Percentiles rank a stretch among this genome's conserved stretches.
Conservation (phyloP, 2,888 invertebrate genomes). For the Ferdinandea cuprea region DNA sequence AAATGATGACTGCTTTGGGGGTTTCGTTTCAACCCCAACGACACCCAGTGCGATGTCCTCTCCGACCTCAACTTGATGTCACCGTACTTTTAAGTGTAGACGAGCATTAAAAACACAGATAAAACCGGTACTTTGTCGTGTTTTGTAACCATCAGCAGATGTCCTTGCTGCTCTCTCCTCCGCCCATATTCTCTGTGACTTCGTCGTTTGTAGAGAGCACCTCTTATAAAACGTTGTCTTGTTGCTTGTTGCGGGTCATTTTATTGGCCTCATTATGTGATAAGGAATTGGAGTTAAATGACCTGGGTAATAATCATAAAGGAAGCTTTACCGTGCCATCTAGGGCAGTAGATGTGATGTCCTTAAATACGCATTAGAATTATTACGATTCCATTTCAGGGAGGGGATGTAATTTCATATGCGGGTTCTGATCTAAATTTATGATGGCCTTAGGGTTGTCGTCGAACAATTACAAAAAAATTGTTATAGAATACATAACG, state of each 20-base stretch:
- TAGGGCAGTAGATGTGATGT: conserved; percentile 25
- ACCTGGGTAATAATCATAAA: conserved; percentile 72
- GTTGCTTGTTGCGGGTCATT: conserved; percentile 72
- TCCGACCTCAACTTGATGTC: conserved; percentile 50
- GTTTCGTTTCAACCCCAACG: conserved; percentile 28
- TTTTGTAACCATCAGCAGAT: conserved; percentile 68
- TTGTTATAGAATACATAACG: conserved; percentile 21
- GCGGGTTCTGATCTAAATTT: conserved; percentile 36
- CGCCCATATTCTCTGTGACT: conserved; percentile 59
- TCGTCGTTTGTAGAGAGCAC: conserved; percentile 34
- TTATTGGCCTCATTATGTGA: conserved; percentile 74
- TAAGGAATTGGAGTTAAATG: conserved; percentile 74
- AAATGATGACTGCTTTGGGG: conserved; percentile 63
- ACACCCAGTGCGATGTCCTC: conserved; percentile 27
- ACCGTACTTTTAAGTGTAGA: conserved; percentile 66
- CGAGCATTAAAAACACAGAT: conserved; percentile 71
- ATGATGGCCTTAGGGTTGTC: conserved; percentile 15
- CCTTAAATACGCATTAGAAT: conserved; percentile 69
- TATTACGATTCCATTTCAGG: conserved; percentile 41
- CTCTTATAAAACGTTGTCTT: conserved; percentile 62
- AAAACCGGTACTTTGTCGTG: conserved; percentile 72
- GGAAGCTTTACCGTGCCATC: conserved; percentile 60
- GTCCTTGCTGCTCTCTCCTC: conserved; percentile 47
- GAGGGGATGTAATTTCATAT: conserved; percentile 16
- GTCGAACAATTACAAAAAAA: conserved; percentile 37